Evolutionary conservation across 2,113 vertebrate genomes (phyloP).

Genomic region (Gila orcuttii): DNA sequence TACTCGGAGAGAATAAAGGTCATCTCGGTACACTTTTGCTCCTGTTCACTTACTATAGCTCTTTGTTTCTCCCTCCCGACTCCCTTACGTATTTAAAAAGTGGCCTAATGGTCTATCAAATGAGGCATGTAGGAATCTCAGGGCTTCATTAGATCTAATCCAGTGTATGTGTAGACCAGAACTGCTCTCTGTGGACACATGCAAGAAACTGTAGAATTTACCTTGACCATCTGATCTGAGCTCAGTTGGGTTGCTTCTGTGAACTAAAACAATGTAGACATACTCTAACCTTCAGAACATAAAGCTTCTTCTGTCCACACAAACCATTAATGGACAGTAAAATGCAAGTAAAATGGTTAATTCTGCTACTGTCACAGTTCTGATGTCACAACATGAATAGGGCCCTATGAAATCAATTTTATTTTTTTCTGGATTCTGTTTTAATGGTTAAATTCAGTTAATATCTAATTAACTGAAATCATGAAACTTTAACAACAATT

Average conservation of each 20-base stretch:
- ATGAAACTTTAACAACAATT: too few relatives aligned
- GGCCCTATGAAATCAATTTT: too few relatives aligned
- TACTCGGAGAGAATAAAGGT: slow-evolving; percentile 53
- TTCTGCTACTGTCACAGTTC: not conserved
- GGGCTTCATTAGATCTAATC: slow-evolving; percentile 77
- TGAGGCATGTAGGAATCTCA: slow-evolving; percentile 73
- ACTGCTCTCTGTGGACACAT: not conserved
- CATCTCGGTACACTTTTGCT: slow-evolving; percentile 40
- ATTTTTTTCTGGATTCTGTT: not conserved
- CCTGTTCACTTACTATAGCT: not conserved
- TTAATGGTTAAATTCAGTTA: too few relatives aligned
- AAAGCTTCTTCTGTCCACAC: not conserved
- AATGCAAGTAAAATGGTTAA: not conserved
- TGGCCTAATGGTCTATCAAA: slow-evolving; percentile 74
- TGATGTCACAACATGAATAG: not conserved
- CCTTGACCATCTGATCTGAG: slow-evolving; percentile 2
- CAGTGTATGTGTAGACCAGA: slow-evolving; percentile 66
- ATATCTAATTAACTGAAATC: too few relatives aligned
- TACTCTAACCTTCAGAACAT: not conserved
- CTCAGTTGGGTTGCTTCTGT: not conserved
- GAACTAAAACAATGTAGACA: not conserved
- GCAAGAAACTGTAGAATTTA: slow-evolving; percentile 49
- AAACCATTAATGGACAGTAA: not conserved
- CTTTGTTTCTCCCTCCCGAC: not conserved
- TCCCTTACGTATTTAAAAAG: slow-evolving; percentile 50